Evolutionary conservation across 2,797 vertebrate species (phyloP).

Genomic region (Discoglossus pictus): DNA sequence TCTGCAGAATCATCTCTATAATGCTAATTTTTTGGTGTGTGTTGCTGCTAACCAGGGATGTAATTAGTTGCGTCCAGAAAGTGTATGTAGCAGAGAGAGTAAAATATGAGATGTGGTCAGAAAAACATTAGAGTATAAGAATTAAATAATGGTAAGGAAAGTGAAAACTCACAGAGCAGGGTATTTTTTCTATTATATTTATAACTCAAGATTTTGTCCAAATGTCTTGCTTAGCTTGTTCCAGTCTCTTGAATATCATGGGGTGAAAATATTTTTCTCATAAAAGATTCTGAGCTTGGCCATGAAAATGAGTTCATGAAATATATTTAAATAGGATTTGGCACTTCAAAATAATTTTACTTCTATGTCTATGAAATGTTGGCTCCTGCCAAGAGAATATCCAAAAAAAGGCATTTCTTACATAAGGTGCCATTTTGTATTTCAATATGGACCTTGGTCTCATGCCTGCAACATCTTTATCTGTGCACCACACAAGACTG

Average conservation of each 20-base stretch:
- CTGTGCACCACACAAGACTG: too few species aligned
- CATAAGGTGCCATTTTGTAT: too few species aligned
- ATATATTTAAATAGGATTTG: conserved; percentile 21
- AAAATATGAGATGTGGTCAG: not conserved
- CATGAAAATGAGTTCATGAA: conserved; percentile 23
- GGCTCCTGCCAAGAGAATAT: too few species aligned
- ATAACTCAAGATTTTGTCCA: conserved; percentile 19
- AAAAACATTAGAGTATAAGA: conserved; percentile 1
- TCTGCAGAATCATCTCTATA: too few species aligned
- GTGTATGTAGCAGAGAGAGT: not conserved
- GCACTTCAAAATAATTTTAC: too few species aligned
- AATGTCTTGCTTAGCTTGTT: conserved; percentile 42
- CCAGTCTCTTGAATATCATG: conserved; percentile 33
- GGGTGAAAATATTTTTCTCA: conserved; percentile 40
- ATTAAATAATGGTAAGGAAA: conserved; percentile 8
- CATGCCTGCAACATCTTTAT: too few species aligned
- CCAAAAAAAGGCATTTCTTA: too few species aligned
- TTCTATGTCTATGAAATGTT: too few species aligned
- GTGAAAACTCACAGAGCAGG: conserved; percentile 25
- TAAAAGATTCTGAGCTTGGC: conserved; percentile 18
- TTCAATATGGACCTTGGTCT: too few species aligned
- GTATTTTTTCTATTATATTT: conserved; percentile 31
- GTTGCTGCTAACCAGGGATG: not conserved
- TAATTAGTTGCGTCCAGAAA: not conserved
- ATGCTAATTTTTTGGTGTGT: not conserved